Evolutionary conservation across 2,888 invertebrate genomes (phyloP).

Genomic region (Oscheius sp.): DNA sequence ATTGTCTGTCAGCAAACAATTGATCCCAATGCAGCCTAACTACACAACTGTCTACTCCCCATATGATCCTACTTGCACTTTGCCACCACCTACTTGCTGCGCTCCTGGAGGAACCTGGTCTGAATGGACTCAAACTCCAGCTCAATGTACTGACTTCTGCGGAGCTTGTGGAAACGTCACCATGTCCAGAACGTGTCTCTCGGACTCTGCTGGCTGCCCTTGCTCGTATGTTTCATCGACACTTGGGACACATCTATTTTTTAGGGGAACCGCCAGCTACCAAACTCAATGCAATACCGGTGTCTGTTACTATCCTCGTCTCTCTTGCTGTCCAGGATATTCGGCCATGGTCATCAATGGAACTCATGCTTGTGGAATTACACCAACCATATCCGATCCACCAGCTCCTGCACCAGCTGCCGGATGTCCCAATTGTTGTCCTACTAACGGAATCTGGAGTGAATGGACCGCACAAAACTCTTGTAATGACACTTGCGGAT

Average conservation of each 20-base stretch:
- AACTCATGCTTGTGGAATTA: neutral
- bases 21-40: slow-evolving; percentile 3
- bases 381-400: neutral
- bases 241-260: neutral
- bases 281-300: slow-evolving; percentile 23
- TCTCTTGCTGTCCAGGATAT: slow-evolving; percentile 33
- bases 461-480: slow-evolving; percentile 43
- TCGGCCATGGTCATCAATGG: slow-evolving; percentile 19
- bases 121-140: slow-evolving; percentile 35
- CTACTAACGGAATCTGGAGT: slow-evolving; percentile 41
- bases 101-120: slow-evolving; percentile 35
- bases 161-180: slow-evolving; percentile 49
- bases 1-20: too few species aligned
- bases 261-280: slow-evolving; percentile 4
- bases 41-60: slow-evolving; percentile 6
- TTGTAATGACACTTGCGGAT: slow-evolving; percentile 57
- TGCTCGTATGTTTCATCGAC: slow-evolving; percentile 34
- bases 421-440: neutral
- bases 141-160: slow-evolving; percentile 46
- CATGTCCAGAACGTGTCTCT: slow-evolving; percentile 40
- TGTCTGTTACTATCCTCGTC: slow-evolving; percentile 32
- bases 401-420: neutral
- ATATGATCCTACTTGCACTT: slow-evolving; percentile 6
- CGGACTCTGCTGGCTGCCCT: slow-evolving; percentile 40
- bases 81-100: slow-evolving; percentile 24